Percentiles rank a stretch among this genome's conserved stretches.
phyloP scores from a whole-genome alignment of 2,113 vertebrate species.

The Pelvicachromis taeniatus region DNA sequence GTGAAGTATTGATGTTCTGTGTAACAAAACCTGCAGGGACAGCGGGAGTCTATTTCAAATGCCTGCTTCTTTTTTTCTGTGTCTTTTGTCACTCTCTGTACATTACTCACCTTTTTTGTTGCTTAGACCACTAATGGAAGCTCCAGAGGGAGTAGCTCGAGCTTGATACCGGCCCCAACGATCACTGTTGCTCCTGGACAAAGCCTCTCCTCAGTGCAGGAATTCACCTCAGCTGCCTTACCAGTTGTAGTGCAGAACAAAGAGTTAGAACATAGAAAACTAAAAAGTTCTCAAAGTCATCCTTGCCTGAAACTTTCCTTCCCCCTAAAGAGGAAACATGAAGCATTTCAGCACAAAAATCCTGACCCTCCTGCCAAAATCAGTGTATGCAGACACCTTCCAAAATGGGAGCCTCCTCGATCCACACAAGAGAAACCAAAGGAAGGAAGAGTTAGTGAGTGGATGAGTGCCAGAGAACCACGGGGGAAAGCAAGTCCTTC shows the following conservation, averaged over 20 bases:
- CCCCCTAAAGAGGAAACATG: conserved; percentile 40
- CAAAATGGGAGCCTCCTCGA: conserved; percentile 40
- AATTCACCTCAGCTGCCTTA: not conserved
- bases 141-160: conserved; percentile 1
- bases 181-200: not conserved
- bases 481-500: not conserved
- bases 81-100: not conserved
- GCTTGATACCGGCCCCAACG: not conserved
- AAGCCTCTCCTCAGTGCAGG: not conserved
- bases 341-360: not conserved
- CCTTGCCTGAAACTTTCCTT: not conserved
- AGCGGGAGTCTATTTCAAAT: not conserved
- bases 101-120: not conserved
- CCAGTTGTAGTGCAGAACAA: not conserved
- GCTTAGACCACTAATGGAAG: conserved; percentile 10
- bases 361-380: conserved; percentile 1
- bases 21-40: not conserved
- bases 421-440: not conserved
- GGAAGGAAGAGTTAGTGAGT: not conserved
- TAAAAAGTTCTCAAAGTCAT: not conserved
- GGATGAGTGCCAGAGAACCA: not conserved
- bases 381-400: not conserved
- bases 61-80: not conserved
- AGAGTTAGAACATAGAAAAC: not conserved
- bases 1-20: not conserved